These are phyloP conservation scores for Drepana arcuata DNA, from an alignment of 1,140 invertebrate species.

Conservation along the genomic window DNA sequence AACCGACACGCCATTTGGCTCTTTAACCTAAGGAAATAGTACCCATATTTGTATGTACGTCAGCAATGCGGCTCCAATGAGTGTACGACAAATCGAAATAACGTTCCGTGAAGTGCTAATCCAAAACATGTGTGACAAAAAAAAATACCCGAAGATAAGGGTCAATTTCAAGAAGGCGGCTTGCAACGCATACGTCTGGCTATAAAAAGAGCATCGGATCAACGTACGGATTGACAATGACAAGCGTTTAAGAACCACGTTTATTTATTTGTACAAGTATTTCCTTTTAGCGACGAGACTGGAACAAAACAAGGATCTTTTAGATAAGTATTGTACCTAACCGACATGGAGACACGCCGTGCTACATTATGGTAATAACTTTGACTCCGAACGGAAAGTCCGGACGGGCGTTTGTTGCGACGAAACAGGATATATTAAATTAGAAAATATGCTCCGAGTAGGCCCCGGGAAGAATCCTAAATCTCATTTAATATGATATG, in stretches of 20 bases:
- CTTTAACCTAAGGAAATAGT: conserved; percentile 7
- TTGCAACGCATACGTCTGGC: conserved; percentile 28
- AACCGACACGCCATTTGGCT: conserved; percentile 6
- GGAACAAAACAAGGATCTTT: conserved; percentile 57
- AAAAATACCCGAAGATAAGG: conserved; percentile 57
- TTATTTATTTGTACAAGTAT: conserved; percentile 69
- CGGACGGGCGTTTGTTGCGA: conserved; percentile 24
- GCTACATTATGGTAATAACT: conserved; percentile 55
- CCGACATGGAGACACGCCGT: conserved; percentile 25
- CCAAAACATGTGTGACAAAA: conserved; percentile 63
- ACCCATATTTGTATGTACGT: neutral
- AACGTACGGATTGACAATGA: conserved; percentile 61
- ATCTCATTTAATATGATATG: conserved; percentile 8
- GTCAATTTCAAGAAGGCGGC: conserved; percentile 54
- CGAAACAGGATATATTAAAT: conserved; percentile 43
- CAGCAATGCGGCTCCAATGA: neutral
- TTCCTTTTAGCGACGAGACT: conserved; percentile 57
- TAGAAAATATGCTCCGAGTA: conserved; percentile 33
- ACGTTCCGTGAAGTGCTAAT: conserved; percentile 62
- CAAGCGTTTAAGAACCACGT: conserved; percentile 54
- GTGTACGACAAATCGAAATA: conserved; percentile 25
- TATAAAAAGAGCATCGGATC: conserved; percentile 61
- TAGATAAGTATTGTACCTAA: conserved; percentile 60
- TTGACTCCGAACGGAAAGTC: conserved; percentile 31
- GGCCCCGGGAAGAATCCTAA: conserved; percentile 13